Evolutionary conservation across 2,888 invertebrate species (phyloP).

Genomic region (Drosophila mulleri): DNA sequence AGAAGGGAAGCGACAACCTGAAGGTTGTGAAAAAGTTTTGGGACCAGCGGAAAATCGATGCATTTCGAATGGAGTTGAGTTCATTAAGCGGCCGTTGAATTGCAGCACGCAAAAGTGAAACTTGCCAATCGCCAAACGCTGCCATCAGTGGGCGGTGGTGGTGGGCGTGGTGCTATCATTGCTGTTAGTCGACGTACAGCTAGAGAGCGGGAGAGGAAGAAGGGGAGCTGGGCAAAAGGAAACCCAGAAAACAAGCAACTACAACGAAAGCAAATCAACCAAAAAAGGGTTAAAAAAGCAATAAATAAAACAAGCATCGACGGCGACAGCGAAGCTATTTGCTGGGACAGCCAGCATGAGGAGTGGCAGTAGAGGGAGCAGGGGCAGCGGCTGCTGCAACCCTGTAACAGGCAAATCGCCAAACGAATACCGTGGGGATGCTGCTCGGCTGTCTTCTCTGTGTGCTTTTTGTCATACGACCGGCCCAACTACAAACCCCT

Average conservation of each 20-base stretch:
- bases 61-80: constrained; percentile 71
- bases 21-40: constrained; percentile 23
- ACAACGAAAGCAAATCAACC: constrained; percentile 55
- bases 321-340: constrained; percentile 83
- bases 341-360: constrained; percentile 48
- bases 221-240: constrained; percentile 7
- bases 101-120: constrained; percentile 67
- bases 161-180: constrained; percentile 42
- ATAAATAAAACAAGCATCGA: constrained; percentile 84
- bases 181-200: constrained; percentile 35
- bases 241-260: constrained; percentile 36
- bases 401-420: constrained; percentile 80
- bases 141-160: neutral
- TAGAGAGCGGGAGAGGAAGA: neutral
- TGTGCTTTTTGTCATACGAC: constrained; percentile 22
- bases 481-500: constrained; percentile 6
- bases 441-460: constrained; percentile 37
- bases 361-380: neutral
- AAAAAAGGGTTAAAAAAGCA: constrained; percentile 84
- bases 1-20: neutral
- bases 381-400: constrained; percentile 32
- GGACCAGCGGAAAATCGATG: constrained; percentile 64
- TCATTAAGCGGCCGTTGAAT: constrained; percentile 67
- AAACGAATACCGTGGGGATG: constrained; percentile 77
- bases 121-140: constrained; percentile 42